A percentile compares a stretch with the other conserved stretches of the same genome.
phyloP scores from a whole-genome alignment of 1,140 invertebrate species.

The Dysdera silvatica region DNA sequence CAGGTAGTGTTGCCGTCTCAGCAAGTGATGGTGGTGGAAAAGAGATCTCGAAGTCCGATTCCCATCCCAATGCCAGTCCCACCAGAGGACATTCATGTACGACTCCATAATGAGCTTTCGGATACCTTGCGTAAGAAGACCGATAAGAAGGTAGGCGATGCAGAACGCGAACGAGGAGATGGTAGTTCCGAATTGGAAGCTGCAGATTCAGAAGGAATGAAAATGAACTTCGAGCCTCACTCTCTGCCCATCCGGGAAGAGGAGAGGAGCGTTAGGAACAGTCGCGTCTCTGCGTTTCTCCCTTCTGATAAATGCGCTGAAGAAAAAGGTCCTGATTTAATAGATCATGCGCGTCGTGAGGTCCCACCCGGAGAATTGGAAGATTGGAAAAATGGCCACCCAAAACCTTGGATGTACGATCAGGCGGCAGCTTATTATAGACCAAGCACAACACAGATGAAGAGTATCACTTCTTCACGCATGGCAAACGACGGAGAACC shows the following conservation, averaged over 20 bases:
- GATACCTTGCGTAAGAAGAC: slow-evolving; percentile 17
- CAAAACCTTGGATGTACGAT: slow-evolving; percentile 23
- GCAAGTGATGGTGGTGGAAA: slow-evolving; percentile 10
- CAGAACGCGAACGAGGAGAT: slow-evolving; percentile 29
- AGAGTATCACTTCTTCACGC: slow-evolving; percentile 21
- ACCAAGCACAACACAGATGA: slow-evolving; percentile 5
- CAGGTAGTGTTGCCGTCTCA: slow-evolving; percentile 12
- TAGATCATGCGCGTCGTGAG: slow-evolving; percentile 27
- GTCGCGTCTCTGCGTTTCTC: slow-evolving; percentile 17
- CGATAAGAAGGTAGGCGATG: slow-evolving; percentile 6
- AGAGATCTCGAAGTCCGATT: not conserved
- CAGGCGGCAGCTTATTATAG: slow-evolving; percentile 13
- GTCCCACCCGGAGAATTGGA: slow-evolving; percentile 21
- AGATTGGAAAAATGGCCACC: slow-evolving; percentile 19
- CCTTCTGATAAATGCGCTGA: slow-evolving; percentile 23
- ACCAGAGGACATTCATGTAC: slow-evolving; percentile 18
- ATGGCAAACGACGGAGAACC: slow-evolving; percentile 22
- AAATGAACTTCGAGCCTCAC: slow-evolving; percentile 7
- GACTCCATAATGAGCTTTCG: slow-evolving; percentile 24
- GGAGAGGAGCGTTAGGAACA: not conserved
- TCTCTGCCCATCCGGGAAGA: slow-evolving; percentile 8
- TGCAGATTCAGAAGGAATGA: slow-evolving; percentile 13
- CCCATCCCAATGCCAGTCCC: not conserved
- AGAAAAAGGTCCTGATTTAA: slow-evolving; percentile 24
- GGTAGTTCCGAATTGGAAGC: slow-evolving; percentile 31